Conservation (phyloP, 2,113 vertebrate genomes). For the Oncorhynchus clarkii region DNA sequence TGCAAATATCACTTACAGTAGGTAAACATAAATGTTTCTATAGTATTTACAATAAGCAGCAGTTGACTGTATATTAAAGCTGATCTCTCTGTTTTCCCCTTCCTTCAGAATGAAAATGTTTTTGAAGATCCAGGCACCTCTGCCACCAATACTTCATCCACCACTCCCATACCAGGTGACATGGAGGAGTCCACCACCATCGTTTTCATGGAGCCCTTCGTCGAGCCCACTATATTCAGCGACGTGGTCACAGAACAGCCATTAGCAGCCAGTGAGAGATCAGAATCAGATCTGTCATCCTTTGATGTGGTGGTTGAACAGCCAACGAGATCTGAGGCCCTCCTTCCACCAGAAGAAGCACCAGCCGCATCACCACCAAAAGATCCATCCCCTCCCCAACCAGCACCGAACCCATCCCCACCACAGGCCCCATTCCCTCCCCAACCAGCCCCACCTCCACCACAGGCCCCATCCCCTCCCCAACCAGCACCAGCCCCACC, state of each 20-base stretch:
- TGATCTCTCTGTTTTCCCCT: background rate
- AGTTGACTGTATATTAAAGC: background rate
- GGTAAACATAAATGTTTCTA: too few species aligned
- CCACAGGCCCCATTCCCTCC: background rate
- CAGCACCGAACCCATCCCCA: background rate
- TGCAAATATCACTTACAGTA: too few species aligned
- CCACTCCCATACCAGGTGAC: constrained; percentile 48
- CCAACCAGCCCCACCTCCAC: background rate
- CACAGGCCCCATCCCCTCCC: background rate
- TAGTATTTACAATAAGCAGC: too few species aligned
- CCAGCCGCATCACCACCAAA: background rate
- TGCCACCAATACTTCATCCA: constrained; percentile 30
- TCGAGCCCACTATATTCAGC: constrained; percentile 25
- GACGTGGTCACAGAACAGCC: constrained; percentile 56
- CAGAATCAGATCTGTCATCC: constrained; percentile 43
- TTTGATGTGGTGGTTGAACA: constrained; percentile 53
- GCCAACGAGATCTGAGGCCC: constrained; percentile 39
- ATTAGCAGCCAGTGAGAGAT: constrained; percentile 44
- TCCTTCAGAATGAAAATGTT: constrained; percentile 49
- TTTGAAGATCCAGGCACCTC: constrained; percentile 43
- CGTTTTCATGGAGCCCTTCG: constrained; percentile 38
- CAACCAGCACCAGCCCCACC: background rate
- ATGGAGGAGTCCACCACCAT: constrained; percentile 49
- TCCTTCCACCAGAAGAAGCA: background rate
- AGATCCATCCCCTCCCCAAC: too few species aligned